Conservation (phyloP, 2,797 vertebrate genomes). For the Anguilla obscura region DNA sequence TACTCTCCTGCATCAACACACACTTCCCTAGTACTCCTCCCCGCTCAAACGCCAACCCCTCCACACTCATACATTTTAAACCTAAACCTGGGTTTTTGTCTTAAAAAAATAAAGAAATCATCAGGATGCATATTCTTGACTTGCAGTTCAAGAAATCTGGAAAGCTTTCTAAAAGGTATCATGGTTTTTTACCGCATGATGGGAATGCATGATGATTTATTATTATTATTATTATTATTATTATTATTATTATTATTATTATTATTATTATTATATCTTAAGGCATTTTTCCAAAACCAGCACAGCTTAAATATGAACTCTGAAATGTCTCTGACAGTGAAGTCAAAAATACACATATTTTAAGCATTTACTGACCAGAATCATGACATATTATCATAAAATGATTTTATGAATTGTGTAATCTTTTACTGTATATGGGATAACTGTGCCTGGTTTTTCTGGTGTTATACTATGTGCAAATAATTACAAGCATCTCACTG, state of each 20-base stretch:
- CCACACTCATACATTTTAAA: not conserved
- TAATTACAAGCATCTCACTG: not conserved
- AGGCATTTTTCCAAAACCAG: not conserved
- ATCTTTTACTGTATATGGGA: not conserved
- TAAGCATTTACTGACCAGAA: too few species aligned
- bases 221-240: not conserved
- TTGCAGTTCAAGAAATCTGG: not conserved
- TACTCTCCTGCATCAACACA: not conserved
- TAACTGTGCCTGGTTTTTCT: not conserved
- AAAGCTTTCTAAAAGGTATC: not conserved
- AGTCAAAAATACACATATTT: too few species aligned
- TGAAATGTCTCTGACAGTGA: not conserved
- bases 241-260: not conserved
- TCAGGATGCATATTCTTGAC: not conserved
- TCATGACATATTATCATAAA: too few species aligned
- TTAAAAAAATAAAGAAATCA: not conserved
- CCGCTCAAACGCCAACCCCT: not conserved
- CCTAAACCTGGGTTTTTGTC: not conserved
- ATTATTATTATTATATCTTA: not conserved
- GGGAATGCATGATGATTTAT: not conserved
- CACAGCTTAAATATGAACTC: not conserved
- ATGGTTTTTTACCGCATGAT: not conserved
- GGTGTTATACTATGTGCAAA: not conserved
- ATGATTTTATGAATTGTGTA: too few species aligned
- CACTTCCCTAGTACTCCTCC: not conserved